These are phyloP conservation scores for Alces alces DNA, from an alignment of 2,113 vertebrate species.

Conservation along the genomic window DNA sequence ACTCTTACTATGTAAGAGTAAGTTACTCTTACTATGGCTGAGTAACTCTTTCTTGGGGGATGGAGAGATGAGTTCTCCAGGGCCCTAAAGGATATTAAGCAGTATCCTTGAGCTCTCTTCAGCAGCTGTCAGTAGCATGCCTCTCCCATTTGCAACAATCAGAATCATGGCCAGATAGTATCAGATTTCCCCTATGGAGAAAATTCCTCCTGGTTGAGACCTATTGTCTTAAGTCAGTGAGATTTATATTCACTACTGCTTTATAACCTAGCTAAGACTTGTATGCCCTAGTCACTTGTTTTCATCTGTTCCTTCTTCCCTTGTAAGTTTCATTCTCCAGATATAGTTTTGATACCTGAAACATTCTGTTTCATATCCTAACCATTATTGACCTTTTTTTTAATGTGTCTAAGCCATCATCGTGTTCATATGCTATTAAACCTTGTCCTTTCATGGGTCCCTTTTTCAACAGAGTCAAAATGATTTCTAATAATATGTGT, in stretches of 20 bases:
- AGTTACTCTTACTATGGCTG: not conserved
- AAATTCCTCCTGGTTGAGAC: not conserved
- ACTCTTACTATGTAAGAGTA: no score
- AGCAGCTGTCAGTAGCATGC: not conserved
- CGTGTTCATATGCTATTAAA: constrained; percentile 5
- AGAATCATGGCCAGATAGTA: not conserved
- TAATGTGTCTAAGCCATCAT: constrained; percentile 16
- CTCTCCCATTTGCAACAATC: not conserved
- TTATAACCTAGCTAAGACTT: not conserved
- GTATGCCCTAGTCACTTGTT: not conserved
- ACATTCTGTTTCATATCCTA: not conserved
- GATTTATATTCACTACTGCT: not conserved
- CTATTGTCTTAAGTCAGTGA: not conserved
- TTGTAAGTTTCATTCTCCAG: constrained; percentile 2
- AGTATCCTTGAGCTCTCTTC: not conserved
- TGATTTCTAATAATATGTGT: constrained; percentile 10
- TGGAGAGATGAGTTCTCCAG: no score
- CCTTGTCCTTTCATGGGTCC: not conserved
- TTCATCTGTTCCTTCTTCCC: not conserved
- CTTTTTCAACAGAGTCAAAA: not conserved
- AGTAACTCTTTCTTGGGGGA: not conserved
- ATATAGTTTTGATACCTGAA: not conserved
- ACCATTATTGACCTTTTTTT: not conserved
- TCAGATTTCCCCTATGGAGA: not conserved
- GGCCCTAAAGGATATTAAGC: not conserved